phyloP scores from a whole-genome alignment of 2,888 invertebrate species.

The Torymus aiolomorphi region DNA sequence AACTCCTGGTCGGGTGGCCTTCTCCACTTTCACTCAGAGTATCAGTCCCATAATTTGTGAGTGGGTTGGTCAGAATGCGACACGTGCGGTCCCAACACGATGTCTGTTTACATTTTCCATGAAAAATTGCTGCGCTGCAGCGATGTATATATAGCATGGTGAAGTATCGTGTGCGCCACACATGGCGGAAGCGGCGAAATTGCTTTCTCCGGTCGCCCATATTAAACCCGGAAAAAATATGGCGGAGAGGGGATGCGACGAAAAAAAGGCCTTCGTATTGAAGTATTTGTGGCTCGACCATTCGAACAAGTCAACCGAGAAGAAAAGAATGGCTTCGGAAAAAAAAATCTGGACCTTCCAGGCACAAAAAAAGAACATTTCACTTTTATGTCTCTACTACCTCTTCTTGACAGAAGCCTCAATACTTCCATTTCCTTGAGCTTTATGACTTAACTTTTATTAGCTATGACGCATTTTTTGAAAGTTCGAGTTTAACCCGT shows the following conservation, averaged over 20 bases:
- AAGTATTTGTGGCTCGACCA: conserved; percentile 48
- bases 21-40: conserved; percentile 22
- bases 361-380: conserved; percentile 20
- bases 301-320: conserved; percentile 9
- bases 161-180: conserved; percentile 62
- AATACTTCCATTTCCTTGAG: conserved; percentile 8
- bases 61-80: conserved; percentile 25
- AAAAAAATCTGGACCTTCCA: conserved; percentile 42
- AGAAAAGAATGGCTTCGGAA: conserved; percentile 10
- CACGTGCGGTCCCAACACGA: conserved; percentile 50
- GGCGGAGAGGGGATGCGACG: not conserved
- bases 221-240: not conserved
- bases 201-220: conserved; percentile 28
- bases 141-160: conserved; percentile 24
- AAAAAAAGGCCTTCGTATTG: conserved; percentile 43
- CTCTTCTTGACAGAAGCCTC: conserved; percentile 10
- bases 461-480: conserved; percentile 17
- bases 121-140: conserved; percentile 61
- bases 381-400: conserved; percentile 32
- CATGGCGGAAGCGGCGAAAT: conserved; percentile 64
- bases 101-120: conserved; percentile 61
- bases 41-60: conserved; percentile 16
- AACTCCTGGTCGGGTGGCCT: not conserved
- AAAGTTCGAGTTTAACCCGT: conserved; percentile 37
- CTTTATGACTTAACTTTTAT: conserved; percentile 39